Evolutionary conservation across 2,888 invertebrate genomes (phyloP), one percentile per base, ranked within the genome.

Genomic region (Epirrhoe alternata): DNA sequence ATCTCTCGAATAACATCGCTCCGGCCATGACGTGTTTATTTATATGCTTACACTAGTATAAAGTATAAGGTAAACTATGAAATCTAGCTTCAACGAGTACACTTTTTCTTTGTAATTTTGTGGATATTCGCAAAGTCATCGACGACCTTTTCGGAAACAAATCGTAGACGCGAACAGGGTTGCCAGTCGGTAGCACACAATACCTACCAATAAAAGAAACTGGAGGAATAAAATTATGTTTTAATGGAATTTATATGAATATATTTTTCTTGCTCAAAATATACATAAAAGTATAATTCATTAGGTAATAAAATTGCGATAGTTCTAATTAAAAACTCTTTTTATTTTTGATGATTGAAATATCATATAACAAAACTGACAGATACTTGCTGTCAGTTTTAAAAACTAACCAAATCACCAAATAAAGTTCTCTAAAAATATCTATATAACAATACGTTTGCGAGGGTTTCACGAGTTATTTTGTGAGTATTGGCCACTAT

Each of bases 1-100:
- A 95, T 88, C 97, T 95, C 94, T 97, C 97, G 88, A 97, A 97
- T 94, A 97, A 95, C 96, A 97, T 97, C 87, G 97, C 97, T 93
- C 97, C 97, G 90, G 97, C 97, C 97, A 97, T 97, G 90, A 91
- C 94, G 87, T 85, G 84, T 87, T 82, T 90, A 90, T 92, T 90
- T 91, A 92, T 89, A 89, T 80, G 83, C 87, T 89, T 88, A 89
- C 77, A 83, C 86, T 87, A 90, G 82, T 88, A 86, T 81, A 86
- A 85, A 77, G 84, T 87, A 80, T 81, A 78, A 82, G 81, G 76
- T 83, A 84, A 84, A 86, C 81, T 79, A 83, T 87, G 86, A 87
- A 88, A 85, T 84, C 83, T 85, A 87, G 88, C 86, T 86, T 86
- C 80, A 84, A 86, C 82, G 80, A 84, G 80, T 80, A 85, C 86